A percentile compares a stretch with the other conserved stretches of the same genome.
phyloP scores from a whole-genome alignment of 2,888 invertebrate species.

The Trilocha varians region DNA sequence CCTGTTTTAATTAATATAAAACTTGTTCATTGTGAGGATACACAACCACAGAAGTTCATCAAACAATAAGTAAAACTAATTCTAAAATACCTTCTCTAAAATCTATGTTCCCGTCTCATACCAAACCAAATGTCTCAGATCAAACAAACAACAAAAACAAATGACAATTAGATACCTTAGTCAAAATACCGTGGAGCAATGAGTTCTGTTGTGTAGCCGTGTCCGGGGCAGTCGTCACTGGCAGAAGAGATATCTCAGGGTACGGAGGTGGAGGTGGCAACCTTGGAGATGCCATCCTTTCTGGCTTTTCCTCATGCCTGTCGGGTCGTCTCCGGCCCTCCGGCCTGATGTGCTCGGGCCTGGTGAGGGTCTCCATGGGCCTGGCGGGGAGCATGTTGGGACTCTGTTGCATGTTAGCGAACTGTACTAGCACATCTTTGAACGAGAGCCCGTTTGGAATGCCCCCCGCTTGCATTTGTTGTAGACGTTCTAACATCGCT shows the following conservation, averaged over 20 bases:
- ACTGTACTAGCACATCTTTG: conserved; percentile 84
- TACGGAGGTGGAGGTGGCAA: conserved; percentile 79
- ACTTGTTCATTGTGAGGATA: too few relatives aligned
- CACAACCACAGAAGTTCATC: too few relatives aligned
- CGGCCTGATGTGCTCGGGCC: conserved; percentile 47
- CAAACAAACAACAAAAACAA: background rate
- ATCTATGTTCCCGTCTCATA: too few relatives aligned
- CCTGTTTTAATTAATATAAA: too few relatives aligned
- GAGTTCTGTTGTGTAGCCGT: conserved; percentile 72
- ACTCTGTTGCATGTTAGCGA: conserved; percentile 75
- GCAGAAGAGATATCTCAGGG: conserved; percentile 85
- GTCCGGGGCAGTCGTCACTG: conserved; percentile 69
- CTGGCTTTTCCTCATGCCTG: conserved; percentile 44
- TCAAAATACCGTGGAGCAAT: conserved; percentile 83
- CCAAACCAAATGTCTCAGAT: background rate
- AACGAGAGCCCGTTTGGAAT: conserved; percentile 70
- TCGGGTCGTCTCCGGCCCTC: conserved; percentile 35
- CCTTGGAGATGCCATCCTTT: conserved; percentile 48
- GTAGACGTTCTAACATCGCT: conserved; percentile 58
- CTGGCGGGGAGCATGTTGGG: conserved; percentile 44
- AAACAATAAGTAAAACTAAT: too few relatives aligned
- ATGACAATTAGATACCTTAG: conserved; percentile 65
- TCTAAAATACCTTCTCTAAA: too few relatives aligned
- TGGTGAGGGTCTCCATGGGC: conserved; percentile 41
- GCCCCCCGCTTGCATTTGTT: conserved; percentile 62